A percentile compares a stretch with the other conserved stretches of the same genome.
Conservation (phyloP, 2,797 vertebrate species). For the Sebastes itinus region DNA sequence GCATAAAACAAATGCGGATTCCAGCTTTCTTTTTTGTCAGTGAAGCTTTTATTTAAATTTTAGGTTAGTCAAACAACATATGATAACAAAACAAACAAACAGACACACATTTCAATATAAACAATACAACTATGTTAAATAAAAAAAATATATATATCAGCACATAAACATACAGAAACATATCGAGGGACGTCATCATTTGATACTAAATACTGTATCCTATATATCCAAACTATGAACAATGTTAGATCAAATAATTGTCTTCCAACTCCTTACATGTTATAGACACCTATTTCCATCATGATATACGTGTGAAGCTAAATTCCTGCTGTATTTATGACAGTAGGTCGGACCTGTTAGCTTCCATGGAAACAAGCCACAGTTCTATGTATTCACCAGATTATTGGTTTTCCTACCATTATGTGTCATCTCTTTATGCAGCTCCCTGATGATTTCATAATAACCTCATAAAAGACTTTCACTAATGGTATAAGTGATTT, state of each 20-base stretch:
- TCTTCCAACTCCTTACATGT: no score
- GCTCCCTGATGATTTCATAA: constrained; percentile 4
- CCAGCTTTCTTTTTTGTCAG: no score
- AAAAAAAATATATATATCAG: no score
- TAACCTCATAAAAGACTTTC: neutral
- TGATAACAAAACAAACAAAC: no score
- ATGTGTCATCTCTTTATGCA: neutral
- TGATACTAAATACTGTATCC: no score
- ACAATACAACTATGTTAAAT: no score
- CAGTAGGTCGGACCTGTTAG: constrained; percentile 27
- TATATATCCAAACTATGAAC: no score
- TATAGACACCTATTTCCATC: neutral
- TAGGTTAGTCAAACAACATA: no score
- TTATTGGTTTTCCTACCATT: constrained; percentile 23
- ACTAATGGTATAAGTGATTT: neutral
- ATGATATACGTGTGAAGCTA: neutral
- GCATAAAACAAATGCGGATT: neutral
- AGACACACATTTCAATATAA: no score
- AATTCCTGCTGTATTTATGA: constrained; percentile 10
- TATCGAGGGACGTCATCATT: accelerated
- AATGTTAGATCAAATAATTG: no score
- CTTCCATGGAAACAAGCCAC: constrained; percentile 55
- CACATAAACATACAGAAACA: no score
- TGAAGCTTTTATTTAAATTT: no score
- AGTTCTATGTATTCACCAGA: constrained; percentile 17